Conservation (phyloP, 1,140 invertebrate species). For the Drosophila erecta region DNA sequence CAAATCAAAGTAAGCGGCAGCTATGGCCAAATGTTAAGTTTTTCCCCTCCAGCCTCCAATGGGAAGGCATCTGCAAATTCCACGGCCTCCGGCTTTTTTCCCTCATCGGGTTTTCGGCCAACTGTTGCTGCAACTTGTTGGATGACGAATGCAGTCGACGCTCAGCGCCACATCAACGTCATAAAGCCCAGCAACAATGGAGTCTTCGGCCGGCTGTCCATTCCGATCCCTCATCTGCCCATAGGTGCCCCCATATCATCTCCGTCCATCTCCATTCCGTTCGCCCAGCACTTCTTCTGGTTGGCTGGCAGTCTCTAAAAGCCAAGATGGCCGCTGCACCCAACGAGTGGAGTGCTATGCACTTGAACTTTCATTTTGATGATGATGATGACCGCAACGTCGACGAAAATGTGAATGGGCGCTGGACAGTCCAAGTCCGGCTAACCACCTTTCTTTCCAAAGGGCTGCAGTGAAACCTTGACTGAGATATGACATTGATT, state of each 20-base stretch:
- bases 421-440: conserved; percentile 10
- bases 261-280: conserved; percentile 32
- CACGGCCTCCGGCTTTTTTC: conserved; percentile 15
- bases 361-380: conserved; percentile 67
- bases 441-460: background rate
- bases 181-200: conserved; percentile 59
- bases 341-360: conserved; percentile 42
- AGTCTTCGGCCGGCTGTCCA: conserved; percentile 23
- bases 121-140: conserved; percentile 81
- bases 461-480: conserved; percentile 13
- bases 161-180: conserved; percentile 69
- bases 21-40: conserved; percentile 20
- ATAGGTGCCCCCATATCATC: conserved; percentile 36
- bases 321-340: conserved; percentile 71
- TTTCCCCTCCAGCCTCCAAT: conserved; percentile 36
- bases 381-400: conserved; percentile 37
- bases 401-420: conserved; percentile 40
- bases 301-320: conserved; percentile 60
- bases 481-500: background rate
- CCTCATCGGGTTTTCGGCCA: conserved; percentile 45
- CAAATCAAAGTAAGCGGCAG: conserved; percentile 38
- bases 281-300: conserved; percentile 56
- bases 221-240: conserved; percentile 32
- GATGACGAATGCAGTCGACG: conserved; percentile 47
- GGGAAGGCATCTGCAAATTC: conserved; percentile 43